Conservation (phyloP, 2,113 vertebrate genomes). For the Gasterosteus nipponicus region DNA sequence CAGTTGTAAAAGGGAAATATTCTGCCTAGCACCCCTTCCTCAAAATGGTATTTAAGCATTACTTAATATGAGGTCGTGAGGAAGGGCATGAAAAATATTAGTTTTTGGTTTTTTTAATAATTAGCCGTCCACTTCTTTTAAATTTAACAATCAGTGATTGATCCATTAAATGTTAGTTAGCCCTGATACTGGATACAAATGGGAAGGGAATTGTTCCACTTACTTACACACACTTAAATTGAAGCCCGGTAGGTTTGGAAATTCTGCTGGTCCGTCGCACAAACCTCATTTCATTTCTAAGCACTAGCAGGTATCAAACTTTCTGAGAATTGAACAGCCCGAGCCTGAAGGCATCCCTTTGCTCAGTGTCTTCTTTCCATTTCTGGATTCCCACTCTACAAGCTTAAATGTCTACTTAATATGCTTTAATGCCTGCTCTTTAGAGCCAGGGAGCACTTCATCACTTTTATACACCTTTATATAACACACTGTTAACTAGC, state of each 20-base stretch:
- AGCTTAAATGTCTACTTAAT: slow-evolving; percentile 88
- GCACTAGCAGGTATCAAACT: slow-evolving; percentile 71
- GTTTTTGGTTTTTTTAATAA: neutral
- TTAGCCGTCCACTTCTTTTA: neutral
- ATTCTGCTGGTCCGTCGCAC: slow-evolving; percentile 33
- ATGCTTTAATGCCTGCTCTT: slow-evolving; percentile 87
- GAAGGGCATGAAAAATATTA: neutral
- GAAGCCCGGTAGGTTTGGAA: slow-evolving; percentile 29
- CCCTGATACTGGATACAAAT: neutral
- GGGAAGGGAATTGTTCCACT: neutral
- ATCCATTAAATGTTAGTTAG: neutral
- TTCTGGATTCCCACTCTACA: slow-evolving; percentile 82
- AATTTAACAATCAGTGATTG: neutral
- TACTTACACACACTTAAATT: slow-evolving; percentile 8
- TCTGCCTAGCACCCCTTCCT: neutral
- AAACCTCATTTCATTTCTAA: slow-evolving; percentile 61
- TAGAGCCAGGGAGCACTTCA: slow-evolving; percentile 82
- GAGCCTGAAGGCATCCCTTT: slow-evolving; percentile 80
- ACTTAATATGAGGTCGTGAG: neutral
- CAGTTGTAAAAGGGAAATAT: neutral
- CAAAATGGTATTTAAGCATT: neutral
- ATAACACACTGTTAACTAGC: slow-evolving; percentile 88
- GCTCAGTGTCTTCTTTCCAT: slow-evolving; percentile 80
- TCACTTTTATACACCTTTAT: slow-evolving; percentile 89
- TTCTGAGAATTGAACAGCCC: slow-evolving; percentile 72